A percentile compares a stretch with the other conserved stretches of the same genome.
These are phyloP conservation scores for Catharus ustulatus DNA, from an alignment of 2,797 vertebrate species.

Conservation along the genomic window DNA sequence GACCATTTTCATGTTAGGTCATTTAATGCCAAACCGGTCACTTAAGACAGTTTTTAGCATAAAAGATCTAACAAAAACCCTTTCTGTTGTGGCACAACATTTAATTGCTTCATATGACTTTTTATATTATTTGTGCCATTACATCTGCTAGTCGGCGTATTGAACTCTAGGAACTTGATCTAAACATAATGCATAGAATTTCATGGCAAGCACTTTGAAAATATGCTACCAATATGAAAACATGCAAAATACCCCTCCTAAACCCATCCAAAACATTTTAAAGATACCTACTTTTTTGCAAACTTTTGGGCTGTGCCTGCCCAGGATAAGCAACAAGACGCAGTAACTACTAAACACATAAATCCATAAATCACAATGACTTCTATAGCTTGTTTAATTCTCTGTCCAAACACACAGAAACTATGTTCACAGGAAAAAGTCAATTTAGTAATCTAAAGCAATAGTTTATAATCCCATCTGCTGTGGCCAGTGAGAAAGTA, in stretches of 20 bases:
- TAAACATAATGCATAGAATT: not conserved
- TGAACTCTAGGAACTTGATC: not conserved
- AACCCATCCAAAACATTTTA: not conserved
- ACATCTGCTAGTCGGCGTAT: not conserved
- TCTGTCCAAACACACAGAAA: not conserved
- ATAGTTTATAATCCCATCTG: not conserved
- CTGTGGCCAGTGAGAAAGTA: not conserved
- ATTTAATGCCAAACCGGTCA: not conserved
- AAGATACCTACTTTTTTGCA: not conserved
- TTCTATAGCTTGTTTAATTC: not conserved
- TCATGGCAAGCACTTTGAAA: not conserved
- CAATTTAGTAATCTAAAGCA: not conserved
- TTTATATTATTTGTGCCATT: not conserved
- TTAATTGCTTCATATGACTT: conserved; percentile 16
- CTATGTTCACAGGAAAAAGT: not conserved
- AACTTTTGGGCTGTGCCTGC: fast-evolving
- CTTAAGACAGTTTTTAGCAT: not conserved
- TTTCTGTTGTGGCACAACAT: not conserved
- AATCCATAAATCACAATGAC: not conserved
- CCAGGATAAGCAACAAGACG: not conserved
- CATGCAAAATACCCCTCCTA: not conserved
- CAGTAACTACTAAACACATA: not conserved
- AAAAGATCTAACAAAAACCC: not conserved
- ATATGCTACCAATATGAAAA: not conserved
- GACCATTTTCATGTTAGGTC: not conserved